phyloP scores from a whole-genome alignment of 2,888 invertebrate genomes.

The Parnassius orleans region DNA sequence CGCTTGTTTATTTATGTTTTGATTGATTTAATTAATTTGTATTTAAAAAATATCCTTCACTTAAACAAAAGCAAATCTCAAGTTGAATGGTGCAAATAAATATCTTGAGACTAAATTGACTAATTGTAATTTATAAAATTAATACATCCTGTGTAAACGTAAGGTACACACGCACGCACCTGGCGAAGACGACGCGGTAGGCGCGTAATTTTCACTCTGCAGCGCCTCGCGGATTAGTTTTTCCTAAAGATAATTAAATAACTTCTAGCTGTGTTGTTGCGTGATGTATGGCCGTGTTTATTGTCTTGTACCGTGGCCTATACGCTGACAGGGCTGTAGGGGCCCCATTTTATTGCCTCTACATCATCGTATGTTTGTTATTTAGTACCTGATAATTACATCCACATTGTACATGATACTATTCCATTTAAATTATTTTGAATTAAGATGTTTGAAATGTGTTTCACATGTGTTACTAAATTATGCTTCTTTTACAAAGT shows the following conservation, averaged over 20 bases:
- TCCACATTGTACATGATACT: conserved; percentile 2
- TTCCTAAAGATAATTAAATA: conserved; percentile 80
- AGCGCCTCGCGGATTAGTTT: conserved; percentile 74
- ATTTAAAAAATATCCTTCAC: too few relatives aligned
- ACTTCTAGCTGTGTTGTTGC: conserved; percentile 74
- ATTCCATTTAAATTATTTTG: not conserved
- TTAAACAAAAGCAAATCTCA: too few relatives aligned
- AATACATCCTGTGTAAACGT: conserved; percentile 49
- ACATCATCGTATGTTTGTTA: conserved; percentile 34
- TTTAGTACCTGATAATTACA: conserved; percentile 34
- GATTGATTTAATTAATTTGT: too few relatives aligned
- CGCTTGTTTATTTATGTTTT: too few relatives aligned
- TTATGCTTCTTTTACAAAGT: too few relatives aligned
- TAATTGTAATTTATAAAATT: not conserved
- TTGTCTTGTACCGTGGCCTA: conserved; percentile 54
- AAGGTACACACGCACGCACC: conserved; percentile 60
- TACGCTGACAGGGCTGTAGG: conserved; percentile 41
- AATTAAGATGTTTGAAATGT: not conserved
- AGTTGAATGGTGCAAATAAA: too few relatives aligned
- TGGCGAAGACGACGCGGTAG: conserved; percentile 50
- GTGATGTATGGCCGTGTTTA: conserved; percentile 76
- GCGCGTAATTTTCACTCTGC: conserved; percentile 68
- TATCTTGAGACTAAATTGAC: too few relatives aligned
- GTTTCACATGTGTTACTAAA: too few relatives aligned
- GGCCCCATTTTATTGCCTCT: conserved; percentile 50